Evolutionary conservation across 2,888 invertebrate species (phyloP), one percentile per base, ranked within the genome.

Genomic region (Cerastis leucographa): DNA sequence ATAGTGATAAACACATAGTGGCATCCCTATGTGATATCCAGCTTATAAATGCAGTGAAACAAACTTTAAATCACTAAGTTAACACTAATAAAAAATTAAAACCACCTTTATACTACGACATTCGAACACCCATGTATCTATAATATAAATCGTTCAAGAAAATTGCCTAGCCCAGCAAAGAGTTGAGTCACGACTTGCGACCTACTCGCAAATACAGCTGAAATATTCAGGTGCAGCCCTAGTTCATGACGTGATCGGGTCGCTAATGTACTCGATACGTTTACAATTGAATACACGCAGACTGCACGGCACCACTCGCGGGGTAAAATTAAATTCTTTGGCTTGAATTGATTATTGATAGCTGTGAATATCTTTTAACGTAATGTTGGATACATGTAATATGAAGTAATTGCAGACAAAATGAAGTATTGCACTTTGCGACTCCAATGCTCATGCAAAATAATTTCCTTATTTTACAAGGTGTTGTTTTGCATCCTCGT

Each of bases 141-240:
- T 76, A 46, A 51, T 71, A 72, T n/a, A 65, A 54, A 73, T 64
- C n/a, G 51, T 71, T 83, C 14, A 42, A 70, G 42, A 69, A 59
- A 65, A 72, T 59, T 70, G 54, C 17, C 69, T 61, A 70, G 74
- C 25, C 14, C 19, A 54, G 14, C 40, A 67, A 74, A 66, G 46
- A 54, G 25, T 56, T 66, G 40, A 59, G 71, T 62, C 71, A 83
- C 62, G 84, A 62, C 51, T 77, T 40, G 42, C 7, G n/a, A 64
- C n/a, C 54, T 40, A n/a, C 35, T 42, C 25, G 22, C 69, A 71
- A 71, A 66, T 74, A 61, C 68, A 51, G 35, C n/a, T 84, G 42
- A 72, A 84, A 86, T 74, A 78, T 86, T 83, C 25, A 78, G 59
- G 61, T 62, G 62, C 59, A 86, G 51, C 83, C 74, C 69, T 83